Evolutionary conservation across 2,797 vertebrate species (phyloP), one percentile per base, ranked within the genome.

Genomic region (Etheostoma perlongum): DNA sequence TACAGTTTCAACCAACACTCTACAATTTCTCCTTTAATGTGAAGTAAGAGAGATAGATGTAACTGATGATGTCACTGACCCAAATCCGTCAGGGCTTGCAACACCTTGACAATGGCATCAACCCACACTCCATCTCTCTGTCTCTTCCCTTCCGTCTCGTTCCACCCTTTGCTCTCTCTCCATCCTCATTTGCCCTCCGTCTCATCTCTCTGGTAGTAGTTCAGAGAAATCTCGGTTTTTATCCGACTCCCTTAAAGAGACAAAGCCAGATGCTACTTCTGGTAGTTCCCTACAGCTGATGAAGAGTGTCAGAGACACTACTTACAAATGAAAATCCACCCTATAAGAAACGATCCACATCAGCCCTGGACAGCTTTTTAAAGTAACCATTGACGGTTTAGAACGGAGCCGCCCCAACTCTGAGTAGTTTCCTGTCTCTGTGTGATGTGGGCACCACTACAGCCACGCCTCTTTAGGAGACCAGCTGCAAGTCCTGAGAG

Each of bases 191-290:
- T 59, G 72, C 67, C 73, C 70, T 81, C 76, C 33, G 0, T 68
- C 23, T 40, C 33, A 40, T 59, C 47, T 72, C 25, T 12, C 62
- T 74, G 76, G 83, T 64, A 82, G 74, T n/a, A 36, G 15, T 70
- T 61, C 67, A 81, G 54, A 46, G n/a, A 59, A 70, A 81, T 79
- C 74, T 76, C 15, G 48, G 49, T 12, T 72, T 85, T 82, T 83
- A 84, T 88, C 63, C 2, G 64, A 81, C 67, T 75, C 70, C 15
- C 57, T 79, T 79, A 57, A 74, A 82, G 36, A 78, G 76, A 86
- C 74, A 74, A 82, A 85, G 69, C 54, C 78, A 88, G 89, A 86
- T 66, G 53, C 79, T 58, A 68, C 30, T 67, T 48, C 42, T 25
- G 47, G 46, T 74, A 72, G 27, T 65, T 52, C 46, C 55, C 8